Base-by-base conservation (phyloP, 2,888 invertebrate genomes). In the Litoditis marina region DNA sequence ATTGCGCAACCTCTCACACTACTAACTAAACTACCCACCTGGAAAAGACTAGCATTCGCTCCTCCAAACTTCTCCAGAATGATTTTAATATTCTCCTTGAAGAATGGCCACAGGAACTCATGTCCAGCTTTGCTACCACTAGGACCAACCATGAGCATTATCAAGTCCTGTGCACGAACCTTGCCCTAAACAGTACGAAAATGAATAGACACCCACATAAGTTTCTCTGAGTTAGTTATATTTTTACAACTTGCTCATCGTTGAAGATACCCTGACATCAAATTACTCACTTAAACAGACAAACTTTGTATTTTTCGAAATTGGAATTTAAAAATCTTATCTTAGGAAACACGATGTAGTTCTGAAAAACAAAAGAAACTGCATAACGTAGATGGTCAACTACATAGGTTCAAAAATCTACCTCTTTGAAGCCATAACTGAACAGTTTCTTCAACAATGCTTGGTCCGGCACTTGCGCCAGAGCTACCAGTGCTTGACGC, bases 91-190 rank as follows among this genome's bases (percentile, higher is more conserved):
- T 81, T 74, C 8, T 69, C 53, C 50, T 76, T 73, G 78, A 78
- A 78, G 68, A 69, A 81, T 34, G 63, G 59, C 79, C 80, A 80
- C 1, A 65, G 54, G 55, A 62, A 78, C 25, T 77, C 74, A 46
- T 76, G 74, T 30, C 78, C 77, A 46, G 57, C 68, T 27, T 60
- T 63, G 2, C 65, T 63, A 1, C 66, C 46, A 25, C 69, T 67
- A 19, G 70, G 63, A 36, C 72, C 69, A 16, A 74, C 51, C 55
- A 76, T 70, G 13, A 77, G 50, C 44, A 69, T 63, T 34, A 66
- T 46, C 31, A 75, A 65, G 60, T 80, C 80, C 52, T 81, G 81
- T 34, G 73, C 56, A 13, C 78, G 73, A n/a, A 81, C 73, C 58
- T 80, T 81, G 57, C 65, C 67, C 67, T 75, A 42, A 47, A 68